Base-by-base conservation (phyloP, 1,140 invertebrate species). In the Sminthurinus signatus region DNA sequence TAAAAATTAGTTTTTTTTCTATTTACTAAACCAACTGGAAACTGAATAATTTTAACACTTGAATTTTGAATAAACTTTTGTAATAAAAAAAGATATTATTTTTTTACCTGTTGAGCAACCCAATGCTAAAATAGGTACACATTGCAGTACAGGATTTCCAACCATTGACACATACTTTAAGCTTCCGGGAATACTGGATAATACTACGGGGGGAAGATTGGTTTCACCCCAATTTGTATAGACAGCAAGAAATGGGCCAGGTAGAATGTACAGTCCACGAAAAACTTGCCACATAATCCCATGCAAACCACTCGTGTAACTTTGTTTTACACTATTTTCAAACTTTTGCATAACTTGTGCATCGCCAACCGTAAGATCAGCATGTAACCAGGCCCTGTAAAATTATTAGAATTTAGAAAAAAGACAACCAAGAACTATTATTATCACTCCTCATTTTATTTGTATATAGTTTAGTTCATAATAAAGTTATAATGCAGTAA, bases 201-300 rank as follows among this genome's bases (percentile, higher is more conserved):
- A 43, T 36, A 72, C 44, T 15, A 67, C 67, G 15, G 70, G 64
- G 19, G 70, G 70, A 21, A 72, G 31, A 58, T 69, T 69, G 23
- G 61, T 46, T 44, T 72, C 70, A 8, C 70, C 70, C 70, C 70
- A 72, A 15, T 46, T 31, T 44, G 64, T 67, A 27, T 72, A 72
- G 0, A 61, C 60, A 8, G 57, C 57, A 4, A 72, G 55, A 51
- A 62, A 55, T 17, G 67, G 67, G 32, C 21, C 56, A 19, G 70
- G 70, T 2, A 69, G 28, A 3, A 72, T 19, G 46, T 72, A 72
- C 28, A 72, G 39, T 27, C 32, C 57, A 50, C 65, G 51, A 29
- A 72, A 72, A 23, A 69, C 50, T 60, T 69, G 54, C 70, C 70
- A 72, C 62, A 72, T 63, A 23, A 72, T 61, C 46, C 64, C 70